Evolutionary conservation across 2,113 vertebrate genomes (phyloP), one percentile per base, ranked within the genome.

Genomic region (Sorex fumeus): DNA sequence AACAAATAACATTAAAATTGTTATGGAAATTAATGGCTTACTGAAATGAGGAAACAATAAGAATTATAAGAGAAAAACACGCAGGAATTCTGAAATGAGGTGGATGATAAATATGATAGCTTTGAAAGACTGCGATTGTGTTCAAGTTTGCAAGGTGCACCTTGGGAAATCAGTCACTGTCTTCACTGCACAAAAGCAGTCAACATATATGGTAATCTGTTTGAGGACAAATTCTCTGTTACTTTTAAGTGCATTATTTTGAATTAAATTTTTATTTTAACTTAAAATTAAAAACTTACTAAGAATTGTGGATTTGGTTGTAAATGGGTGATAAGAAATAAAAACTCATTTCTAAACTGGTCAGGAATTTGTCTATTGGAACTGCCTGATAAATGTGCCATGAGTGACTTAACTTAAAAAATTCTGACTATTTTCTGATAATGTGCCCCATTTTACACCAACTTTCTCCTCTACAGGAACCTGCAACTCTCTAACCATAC

Each of bases 1-100:
- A 74, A 66, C 80, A 88, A 92, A 75, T 79, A 53, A 5, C 43
- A 57, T 25, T 91, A 93, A 87, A 30, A 40, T 19, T 53, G 30
- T 92, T 64, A 74, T 71, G 21, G 67, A 93, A 95, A 76, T 84
- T 90, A 80, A 57, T 82, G 72, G 2, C 15, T 92, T 88, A 45
- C 47, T 74, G 67, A 95, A 90, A 80, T 11, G 19, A 87, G 43
- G 77, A n/a, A 80, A 16, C 30, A 57, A 34, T 64, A 78, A 94
- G 19, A 0, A 84, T 2, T 45, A 2, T 32, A 13, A 66, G 64
- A 45, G n/a, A 80, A 81, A 83, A 87, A 76, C 82, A 93, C 57
- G 32, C 45, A 36, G 76, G 81, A 60, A 91, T 23, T 40, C 43
- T 82, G 71, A 76, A 1, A 2, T 60, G 28, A 30, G 25, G 6